Evolutionary conservation across 2,888 invertebrate genomes (phyloP).

Genomic region (Euzophera pinguis): DNA sequence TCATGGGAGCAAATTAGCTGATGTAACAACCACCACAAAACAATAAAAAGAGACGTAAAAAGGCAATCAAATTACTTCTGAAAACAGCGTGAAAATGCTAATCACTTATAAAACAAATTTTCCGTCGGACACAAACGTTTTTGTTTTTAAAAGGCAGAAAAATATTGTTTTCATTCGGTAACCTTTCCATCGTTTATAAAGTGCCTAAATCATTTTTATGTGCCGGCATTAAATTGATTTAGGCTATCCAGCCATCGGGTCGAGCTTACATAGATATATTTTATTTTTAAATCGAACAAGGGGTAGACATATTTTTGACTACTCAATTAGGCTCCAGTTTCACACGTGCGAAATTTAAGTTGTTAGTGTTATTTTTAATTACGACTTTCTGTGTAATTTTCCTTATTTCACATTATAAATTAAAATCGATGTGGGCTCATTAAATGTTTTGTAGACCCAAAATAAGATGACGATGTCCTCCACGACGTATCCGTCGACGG

Average conservation of each 20-base stretch:
- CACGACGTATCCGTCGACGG: too few relatives aligned
- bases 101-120: neutral
- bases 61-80: neutral
- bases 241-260: slow-evolving; percentile 1
- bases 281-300: neutral
- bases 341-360: neutral
- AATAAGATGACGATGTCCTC: too few relatives aligned
- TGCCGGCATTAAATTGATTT: slow-evolving; percentile 15
- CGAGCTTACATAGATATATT: neutral
- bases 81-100: neutral
- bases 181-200: slow-evolving; percentile 13
- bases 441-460: too few relatives aligned
- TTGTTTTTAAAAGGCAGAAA: neutral
- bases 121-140: slow-evolving; percentile 1
- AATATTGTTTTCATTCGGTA: slow-evolving; percentile 14
- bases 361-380: too few relatives aligned
- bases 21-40: neutral
- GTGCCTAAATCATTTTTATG: slow-evolving; percentile 15
- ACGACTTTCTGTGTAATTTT: too few relatives aligned
- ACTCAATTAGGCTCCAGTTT: neutral
- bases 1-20: neutral
- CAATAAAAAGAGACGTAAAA: neutral
- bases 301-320: too few relatives aligned
- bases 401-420: too few relatives aligned
- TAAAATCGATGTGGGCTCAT: too few relatives aligned